Percentiles rank a stretch among this genome's conserved stretches.
Evolutionary conservation across 2,888 invertebrate species (phyloP).

Genomic region (Helobdella robusta): DNA sequence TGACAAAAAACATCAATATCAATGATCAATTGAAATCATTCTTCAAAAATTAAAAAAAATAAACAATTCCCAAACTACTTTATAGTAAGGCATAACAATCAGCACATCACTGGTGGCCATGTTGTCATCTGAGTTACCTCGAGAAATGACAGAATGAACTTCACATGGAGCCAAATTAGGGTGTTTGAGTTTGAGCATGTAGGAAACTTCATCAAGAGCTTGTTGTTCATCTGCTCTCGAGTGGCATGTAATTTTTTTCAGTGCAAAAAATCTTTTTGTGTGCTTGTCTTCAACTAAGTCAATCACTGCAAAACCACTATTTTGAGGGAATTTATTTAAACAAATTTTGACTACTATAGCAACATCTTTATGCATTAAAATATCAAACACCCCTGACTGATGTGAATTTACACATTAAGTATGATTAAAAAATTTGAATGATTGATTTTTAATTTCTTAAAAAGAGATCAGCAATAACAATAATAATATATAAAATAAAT

Average conservation of each 20-base stretch:
- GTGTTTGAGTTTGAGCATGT: constrained; percentile 62
- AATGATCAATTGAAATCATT: background rate
- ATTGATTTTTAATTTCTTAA: no score
- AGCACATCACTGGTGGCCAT: constrained; percentile 59
- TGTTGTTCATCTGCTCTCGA: constrained; percentile 63
- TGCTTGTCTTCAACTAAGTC: constrained; percentile 63
- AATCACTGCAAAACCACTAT: constrained; percentile 71
- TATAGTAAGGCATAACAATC: constrained; percentile 67
- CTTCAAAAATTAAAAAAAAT: background rate
- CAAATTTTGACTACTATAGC: no score
- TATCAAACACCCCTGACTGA: no score
- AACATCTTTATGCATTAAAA: no score
- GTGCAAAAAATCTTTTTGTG: constrained; percentile 62
- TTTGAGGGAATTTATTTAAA: background rate
- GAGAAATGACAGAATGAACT: constrained; percentile 56
- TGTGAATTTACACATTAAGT: no score
- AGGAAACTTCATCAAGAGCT: constrained; percentile 65
- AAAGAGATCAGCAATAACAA: no score
- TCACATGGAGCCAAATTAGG: constrained; percentile 65
- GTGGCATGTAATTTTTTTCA: constrained; percentile 73
- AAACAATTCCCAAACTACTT: constrained; percentile 46
- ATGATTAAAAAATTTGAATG: no score
- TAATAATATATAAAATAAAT: background rate
- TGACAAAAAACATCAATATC: background rate
- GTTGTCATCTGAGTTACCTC: constrained; percentile 31